A percentile compares a stretch with the other conserved stretches of the same genome.
Evolutionary conservation across 2,797 vertebrate genomes (phyloP).

Genomic region (Phrynocephalus guinanensis): DNA sequence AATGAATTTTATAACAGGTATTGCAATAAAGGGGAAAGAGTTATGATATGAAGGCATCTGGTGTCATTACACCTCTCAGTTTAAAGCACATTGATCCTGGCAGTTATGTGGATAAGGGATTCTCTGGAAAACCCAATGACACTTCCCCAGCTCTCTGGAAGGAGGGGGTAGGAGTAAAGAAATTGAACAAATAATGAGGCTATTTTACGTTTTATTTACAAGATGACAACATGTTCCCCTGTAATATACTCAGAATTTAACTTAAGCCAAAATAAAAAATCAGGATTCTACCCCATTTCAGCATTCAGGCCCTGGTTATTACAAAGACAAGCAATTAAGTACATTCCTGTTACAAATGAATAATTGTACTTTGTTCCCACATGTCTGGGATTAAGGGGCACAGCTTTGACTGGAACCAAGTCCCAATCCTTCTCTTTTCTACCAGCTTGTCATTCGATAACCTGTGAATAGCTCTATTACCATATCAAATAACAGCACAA

Average conservation of each 20-base stretch:
- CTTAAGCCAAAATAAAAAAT: neutral
- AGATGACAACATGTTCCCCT: neutral
- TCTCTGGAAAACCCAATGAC: neutral
- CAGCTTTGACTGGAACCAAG: neutral
- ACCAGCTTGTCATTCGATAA: neutral
- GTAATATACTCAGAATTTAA: neutral
- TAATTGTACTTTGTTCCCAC: neutral
- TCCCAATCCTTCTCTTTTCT: neutral
- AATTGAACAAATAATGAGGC: neutral
- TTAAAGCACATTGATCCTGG: neutral
- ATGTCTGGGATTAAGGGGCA: neutral
- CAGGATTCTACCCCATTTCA: neutral
- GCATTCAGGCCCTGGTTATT: neutral
- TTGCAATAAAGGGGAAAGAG: neutral
- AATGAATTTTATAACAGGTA: constrained; percentile 38
- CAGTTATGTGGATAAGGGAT: neutral
- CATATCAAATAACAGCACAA: neutral
- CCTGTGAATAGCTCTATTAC: neutral
- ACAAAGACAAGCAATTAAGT: neutral
- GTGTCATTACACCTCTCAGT: neutral
- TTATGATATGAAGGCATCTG: neutral
- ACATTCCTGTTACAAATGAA: neutral
- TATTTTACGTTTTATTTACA: constrained; percentile 1
- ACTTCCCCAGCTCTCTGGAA: neutral
- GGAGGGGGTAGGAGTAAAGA: neutral